Evolutionary conservation across 2,888 invertebrate genomes (phyloP), one percentile per base, ranked within the genome.

Genomic region (Luffia ferchaultella): DNA sequence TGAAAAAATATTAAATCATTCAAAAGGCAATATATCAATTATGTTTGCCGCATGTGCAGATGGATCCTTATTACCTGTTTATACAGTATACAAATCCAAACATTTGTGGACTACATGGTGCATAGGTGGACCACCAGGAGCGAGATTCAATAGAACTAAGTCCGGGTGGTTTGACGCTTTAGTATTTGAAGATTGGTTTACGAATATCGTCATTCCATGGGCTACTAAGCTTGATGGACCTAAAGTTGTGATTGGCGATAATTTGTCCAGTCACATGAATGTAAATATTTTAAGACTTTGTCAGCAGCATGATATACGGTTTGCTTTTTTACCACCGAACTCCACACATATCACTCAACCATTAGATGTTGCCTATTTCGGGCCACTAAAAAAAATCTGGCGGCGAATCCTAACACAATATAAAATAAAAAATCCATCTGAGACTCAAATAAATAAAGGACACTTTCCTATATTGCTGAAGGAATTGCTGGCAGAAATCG

Each of bases 361-460:
- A n/a, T n/a, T n/a, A 60, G 58, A 56, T 17, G 55, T 58, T 0
- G 55, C 55, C 2, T 58, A 50, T 49, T 59, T 58, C 46, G 57
- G 51, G 2, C 60, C 56, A 15, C 48, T 57, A 19, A 60, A 59
- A 50, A 54, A 45, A 53, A 44, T 40, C 42, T 59, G 55, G 59
- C 49, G 56, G 42, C 52, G 53, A 54, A 56, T 54, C 44, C 52
- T 59, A 19, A 40, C 47, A 3, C 49, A 54, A 16, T 57, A 59
- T 40, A 56, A 59, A 54, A 46, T 56, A 16, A 41, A 45, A 50
- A 55, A 60, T 52, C 55, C 56, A 20, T 48, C 45, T 18, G 53
- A 55, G 47, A 52, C 51, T 16, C 50, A 54, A 43, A 46, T 57
- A 45, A 57, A 58, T 45, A 58, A 60, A 54, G 52, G 50, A 17